Percentiles rank a stretch among this genome's conserved stretches.
Conservation (phyloP, 2,888 invertebrate species). For the Lasioglossum villosulum region DNA sequence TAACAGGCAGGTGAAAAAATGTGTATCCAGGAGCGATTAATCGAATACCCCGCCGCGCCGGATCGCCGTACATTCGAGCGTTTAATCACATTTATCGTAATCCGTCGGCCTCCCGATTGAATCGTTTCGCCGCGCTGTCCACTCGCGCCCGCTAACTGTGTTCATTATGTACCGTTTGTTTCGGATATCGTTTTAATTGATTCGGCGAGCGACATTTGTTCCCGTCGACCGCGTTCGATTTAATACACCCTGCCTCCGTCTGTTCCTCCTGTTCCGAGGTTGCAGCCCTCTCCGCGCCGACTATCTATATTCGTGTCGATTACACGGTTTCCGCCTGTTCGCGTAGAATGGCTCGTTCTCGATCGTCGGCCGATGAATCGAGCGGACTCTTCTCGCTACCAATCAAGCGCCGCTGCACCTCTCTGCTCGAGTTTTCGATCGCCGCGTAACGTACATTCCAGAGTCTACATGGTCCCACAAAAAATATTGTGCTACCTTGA, state of each 20-base stretch:
- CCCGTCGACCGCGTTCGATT: constrained; percentile 11
- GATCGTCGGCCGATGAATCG: not conserved
- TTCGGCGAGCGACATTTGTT: constrained; percentile 29
- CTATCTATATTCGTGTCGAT: not conserved
- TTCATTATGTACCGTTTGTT: constrained; percentile 27
- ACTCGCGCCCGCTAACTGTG: constrained; percentile 2
- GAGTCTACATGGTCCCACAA: too few relatives aligned
- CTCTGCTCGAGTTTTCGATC: too few relatives aligned
- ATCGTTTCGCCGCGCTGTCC: constrained; percentile 22
- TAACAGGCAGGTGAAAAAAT: constrained; percentile 1
- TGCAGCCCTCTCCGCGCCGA: not conserved
- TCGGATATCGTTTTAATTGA: constrained; percentile 46
- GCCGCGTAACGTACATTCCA: too few relatives aligned
- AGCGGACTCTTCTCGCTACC: too few relatives aligned
- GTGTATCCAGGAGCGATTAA: constrained; percentile 27
- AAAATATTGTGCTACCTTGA: too few relatives aligned
- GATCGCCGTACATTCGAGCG: constrained; percentile 23
- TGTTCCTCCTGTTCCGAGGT: not conserved
- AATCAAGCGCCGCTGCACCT: too few relatives aligned
- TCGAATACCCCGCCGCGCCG: constrained; percentile 24
- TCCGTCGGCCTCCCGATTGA: constrained; percentile 39
- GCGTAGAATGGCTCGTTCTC: not conserved
- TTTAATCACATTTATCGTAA: constrained; percentile 52
- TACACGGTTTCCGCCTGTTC: not conserved
- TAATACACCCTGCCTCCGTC: not conserved